These are phyloP conservation scores for Gymnogyps californianus DNA, from an alignment of 2,113 vertebrate species.

Conservation along the genomic window DNA sequence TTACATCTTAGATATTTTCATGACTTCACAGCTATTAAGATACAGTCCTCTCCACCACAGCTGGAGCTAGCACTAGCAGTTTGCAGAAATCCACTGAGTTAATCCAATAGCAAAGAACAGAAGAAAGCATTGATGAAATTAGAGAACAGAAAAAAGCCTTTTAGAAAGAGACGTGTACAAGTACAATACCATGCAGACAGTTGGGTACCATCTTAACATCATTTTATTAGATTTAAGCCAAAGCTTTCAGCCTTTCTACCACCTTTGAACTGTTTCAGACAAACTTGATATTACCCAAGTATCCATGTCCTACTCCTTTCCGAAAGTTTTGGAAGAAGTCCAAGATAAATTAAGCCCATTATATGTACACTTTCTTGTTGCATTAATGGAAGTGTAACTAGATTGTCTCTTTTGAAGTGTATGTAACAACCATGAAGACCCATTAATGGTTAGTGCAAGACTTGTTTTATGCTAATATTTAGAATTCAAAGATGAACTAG, in stretches of 20 bases:
- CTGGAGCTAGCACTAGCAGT: not conserved
- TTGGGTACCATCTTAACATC: not conserved
- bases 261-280: conserved; percentile 30
- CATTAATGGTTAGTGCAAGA: conserved; percentile 2
- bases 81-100: not conserved
- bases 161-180: not conserved
- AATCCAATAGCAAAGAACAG: not conserved
- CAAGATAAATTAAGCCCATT: conserved; percentile 50
- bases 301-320: not conserved
- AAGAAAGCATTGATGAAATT: not conserved
- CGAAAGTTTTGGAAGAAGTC: conserved; percentile 28
- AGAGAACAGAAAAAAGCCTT: not conserved
- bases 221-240: not conserved
- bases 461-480: conserved; percentile 51
- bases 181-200: not conserved
- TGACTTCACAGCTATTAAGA: not conserved
- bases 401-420: conserved; percentile 41
- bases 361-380: conserved; percentile 17
- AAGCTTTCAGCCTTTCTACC: conserved; percentile 1
- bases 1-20: not conserved
- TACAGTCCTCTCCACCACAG: not conserved
- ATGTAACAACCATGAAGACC: conserved; percentile 15
- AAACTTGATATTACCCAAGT: conserved; percentile 38
- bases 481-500: conserved; percentile 50
- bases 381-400: conserved; percentile 22